Percentiles rank a stretch among this genome's conserved stretches.
Evolutionary conservation across 2,113 vertebrate genomes (phyloP).

Genomic region (Argyrosomus japonicus): DNA sequence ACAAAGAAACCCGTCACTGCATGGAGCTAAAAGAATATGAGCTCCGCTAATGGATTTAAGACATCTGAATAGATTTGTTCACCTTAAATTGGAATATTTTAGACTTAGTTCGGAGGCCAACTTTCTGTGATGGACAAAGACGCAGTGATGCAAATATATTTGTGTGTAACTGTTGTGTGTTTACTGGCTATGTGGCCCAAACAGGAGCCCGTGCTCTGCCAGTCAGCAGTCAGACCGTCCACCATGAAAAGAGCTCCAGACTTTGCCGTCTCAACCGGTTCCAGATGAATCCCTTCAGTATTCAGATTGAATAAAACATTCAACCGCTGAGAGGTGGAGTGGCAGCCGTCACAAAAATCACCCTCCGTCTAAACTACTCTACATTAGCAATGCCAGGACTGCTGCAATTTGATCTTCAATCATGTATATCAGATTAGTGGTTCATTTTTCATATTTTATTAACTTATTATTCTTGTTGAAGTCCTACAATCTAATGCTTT

Average conservation of each 20-base stretch:
- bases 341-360: constrained; percentile 33
- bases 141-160: background rate
- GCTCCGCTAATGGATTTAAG: constrained; percentile 16
- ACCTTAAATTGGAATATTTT: background rate
- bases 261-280: constrained; percentile 45
- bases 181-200: constrained; percentile 16
- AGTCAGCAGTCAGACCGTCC: constrained; percentile 35
- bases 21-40: background rate
- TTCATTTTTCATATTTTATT: background rate
- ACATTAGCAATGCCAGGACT: constrained; percentile 1
- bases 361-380: background rate
- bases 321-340: constrained; percentile 20
- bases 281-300: constrained; percentile 33
- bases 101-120: background rate
- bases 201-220: constrained; percentile 40
- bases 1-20: constrained; percentile 36
- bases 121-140: background rate
- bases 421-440: background rate
- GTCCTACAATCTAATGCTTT: background rate
- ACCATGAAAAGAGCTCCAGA: constrained; percentile 41
- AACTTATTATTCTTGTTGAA: background rate
- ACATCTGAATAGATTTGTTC: constrained; percentile 6
- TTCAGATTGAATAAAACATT: constrained; percentile 57
- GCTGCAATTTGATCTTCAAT: background rate
- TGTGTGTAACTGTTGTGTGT: background rate